These are phyloP conservation scores for Chionis minor DNA, from an alignment of 2,113 vertebrate genomes.

Conservation along the genomic window DNA sequence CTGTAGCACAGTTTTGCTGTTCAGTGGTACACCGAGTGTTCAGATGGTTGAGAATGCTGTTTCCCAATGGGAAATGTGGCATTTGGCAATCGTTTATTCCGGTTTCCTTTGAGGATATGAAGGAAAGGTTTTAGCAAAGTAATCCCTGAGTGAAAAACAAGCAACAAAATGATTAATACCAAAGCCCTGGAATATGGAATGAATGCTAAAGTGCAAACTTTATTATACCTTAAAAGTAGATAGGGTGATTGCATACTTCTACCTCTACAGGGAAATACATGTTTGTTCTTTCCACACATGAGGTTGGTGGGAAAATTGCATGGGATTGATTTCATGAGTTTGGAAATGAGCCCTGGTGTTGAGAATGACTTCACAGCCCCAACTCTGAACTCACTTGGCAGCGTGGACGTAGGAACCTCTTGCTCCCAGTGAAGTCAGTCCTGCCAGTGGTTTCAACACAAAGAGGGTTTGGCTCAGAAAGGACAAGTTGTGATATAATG, in stretches of 20 bases:
- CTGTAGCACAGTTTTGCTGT: slow-evolving; percentile 9
- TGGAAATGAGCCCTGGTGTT: slow-evolving; percentile 38
- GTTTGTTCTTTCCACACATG: background rate
- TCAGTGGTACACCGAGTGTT: slow-evolving; percentile 35
- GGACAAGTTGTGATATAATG: background rate
- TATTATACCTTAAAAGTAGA: background rate
- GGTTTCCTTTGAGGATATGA: slow-evolving; percentile 28
- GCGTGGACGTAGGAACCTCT: background rate
- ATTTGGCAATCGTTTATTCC: background rate
- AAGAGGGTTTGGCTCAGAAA: background rate
- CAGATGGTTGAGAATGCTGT: slow-evolving; percentile 42
- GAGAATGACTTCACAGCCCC: slow-evolving; percentile 18
- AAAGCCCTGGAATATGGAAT: background rate
- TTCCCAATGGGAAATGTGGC: slow-evolving; percentile 55
- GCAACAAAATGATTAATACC: background rate
- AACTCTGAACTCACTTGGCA: slow-evolving; percentile 34
- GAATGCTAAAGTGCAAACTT: background rate
- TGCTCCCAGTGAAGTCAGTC: background rate
- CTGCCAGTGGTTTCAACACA: slow-evolving; percentile 36
- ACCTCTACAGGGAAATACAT: slow-evolving; percentile 10
- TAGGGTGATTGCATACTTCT: background rate
- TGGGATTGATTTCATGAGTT: slow-evolving; percentile 21
- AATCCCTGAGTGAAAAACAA: background rate
- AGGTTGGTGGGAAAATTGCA: slow-evolving; percentile 29
- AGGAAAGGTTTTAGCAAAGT: slow-evolving; percentile 15